Evolutionary conservation across 2,888 invertebrate genomes (phyloP), one percentile per base, ranked within the genome.

Genomic region (Drosophila macrospina): DNA sequence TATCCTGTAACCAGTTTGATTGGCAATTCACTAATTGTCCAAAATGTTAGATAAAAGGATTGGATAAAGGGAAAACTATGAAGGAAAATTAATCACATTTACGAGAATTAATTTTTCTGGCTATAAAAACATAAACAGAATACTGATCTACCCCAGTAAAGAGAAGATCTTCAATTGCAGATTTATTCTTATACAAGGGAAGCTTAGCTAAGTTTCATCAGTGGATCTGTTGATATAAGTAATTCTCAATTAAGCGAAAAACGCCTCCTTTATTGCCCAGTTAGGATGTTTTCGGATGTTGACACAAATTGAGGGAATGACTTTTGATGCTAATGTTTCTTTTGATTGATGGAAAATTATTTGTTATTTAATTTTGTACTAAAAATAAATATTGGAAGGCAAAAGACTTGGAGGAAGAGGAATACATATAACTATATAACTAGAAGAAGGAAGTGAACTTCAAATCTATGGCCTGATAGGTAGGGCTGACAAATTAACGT

Each of bases 401-500:
- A 16, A 39, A 32, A 13, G 13, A 44, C 24, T 15, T 11, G 11
- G 30, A 44, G n/a, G 34, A 44, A 11, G 30, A 44, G 13, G 34
- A 44, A 11, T 11, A 16, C 11, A 24, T 8, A 54, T 5, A 34
- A 44, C 26, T 44, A 24, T 44, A 24, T 13, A 15, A 36, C 2
- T 16, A 20, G 7, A 28, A 57, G 39, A 6, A 42, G 20, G 2
- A 39, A 11, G n/a, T 10, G 15, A 37, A 28, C 10, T 37, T 24
- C 24, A 39, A 50, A 30, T 50, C 59, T 50, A 59, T 59, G 50
- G 48, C 50, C 50, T 50, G 24, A 50, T 24, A 50, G 42, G 59
- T 50, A 26, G 34, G n/a, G 5, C 8, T 20, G 8, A 13, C 1
- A 1, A 6, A 13, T n/a, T 10, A 10, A n/a, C 30, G 20, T 15